Conservation (phyloP, 2,888 invertebrate species). For the Drosophila percnosoma region DNA sequence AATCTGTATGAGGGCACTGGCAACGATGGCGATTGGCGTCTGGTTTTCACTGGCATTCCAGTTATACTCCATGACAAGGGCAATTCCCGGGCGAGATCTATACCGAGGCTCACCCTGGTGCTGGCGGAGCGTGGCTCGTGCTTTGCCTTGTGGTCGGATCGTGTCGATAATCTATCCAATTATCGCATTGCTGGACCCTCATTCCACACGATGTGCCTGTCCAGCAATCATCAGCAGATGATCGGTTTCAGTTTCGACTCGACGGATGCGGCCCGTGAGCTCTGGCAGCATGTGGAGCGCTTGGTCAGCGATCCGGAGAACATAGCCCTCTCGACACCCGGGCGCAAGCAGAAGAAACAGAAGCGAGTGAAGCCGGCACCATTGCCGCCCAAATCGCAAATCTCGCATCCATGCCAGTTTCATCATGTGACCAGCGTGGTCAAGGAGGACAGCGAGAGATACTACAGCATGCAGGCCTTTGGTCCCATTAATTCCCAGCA, state of each 20-base stretch:
- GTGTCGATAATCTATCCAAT: constrained; percentile 91
- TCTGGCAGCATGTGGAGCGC: constrained; percentile 89
- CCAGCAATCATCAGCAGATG: constrained; percentile 90
- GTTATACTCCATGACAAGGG: constrained; percentile 91
- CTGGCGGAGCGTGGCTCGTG: constrained; percentile 92
- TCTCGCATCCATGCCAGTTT: constrained; percentile 93
- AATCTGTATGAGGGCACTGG: constrained; percentile 89
- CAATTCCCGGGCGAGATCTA: constrained; percentile 89
- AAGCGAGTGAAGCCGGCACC: constrained; percentile 86
- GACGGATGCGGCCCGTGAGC: constrained; percentile 89
- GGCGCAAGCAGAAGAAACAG: constrained; percentile 86
- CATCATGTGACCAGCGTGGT: constrained; percentile 93
- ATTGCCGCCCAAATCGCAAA: constrained; percentile 91
- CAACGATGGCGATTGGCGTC: constrained; percentile 88
- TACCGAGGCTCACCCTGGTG: constrained; percentile 89
- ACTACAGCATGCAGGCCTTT: constrained; percentile 89
- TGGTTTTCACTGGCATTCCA: constrained; percentile 92
- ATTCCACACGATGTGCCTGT: constrained; percentile 93
- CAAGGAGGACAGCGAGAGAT: constrained; percentile 88
- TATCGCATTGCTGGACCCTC: constrained; percentile 90
- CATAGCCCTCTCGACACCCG: constrained; percentile 90
- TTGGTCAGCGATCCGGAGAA: constrained; percentile 92
- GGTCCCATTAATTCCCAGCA: constrained; percentile 83
- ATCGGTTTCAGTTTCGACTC: constrained; percentile 93
- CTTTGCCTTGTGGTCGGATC: constrained; percentile 92